These are phyloP conservation scores for Sesia apiformis DNA, from an alignment of 2,888 invertebrate species.

Conservation along the genomic window DNA sequence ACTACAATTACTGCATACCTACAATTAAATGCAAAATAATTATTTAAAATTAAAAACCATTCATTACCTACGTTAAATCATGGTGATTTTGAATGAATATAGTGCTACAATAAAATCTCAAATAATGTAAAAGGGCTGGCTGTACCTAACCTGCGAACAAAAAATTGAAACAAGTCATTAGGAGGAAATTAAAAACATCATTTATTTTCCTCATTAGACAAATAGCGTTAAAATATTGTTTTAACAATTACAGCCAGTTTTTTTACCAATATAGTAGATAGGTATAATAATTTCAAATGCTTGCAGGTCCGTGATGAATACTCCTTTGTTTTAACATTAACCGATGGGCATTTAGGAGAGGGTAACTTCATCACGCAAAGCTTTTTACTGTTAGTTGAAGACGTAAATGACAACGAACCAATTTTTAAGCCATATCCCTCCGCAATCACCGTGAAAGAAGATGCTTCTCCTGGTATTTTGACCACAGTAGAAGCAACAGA, in stretches of 20 bases:
- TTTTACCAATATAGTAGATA: conserved; percentile 8
- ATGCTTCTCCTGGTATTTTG: conserved; percentile 83
- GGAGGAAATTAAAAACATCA: too few species aligned
- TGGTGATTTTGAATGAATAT: too few species aligned
- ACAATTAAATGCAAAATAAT: too few species aligned
- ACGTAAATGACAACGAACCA: conserved; percentile 93
- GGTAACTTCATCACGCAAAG: conserved; percentile 93
- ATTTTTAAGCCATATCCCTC: conserved; percentile 90
- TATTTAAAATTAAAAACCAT: too few species aligned
- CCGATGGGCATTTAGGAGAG: conserved; percentile 89
- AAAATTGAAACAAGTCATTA: too few species aligned
- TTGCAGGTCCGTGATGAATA: conserved; percentile 88
- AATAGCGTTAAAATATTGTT: not conserved
- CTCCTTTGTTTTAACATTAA: conserved; percentile 89
- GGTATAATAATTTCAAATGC: too few species aligned
- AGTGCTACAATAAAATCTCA: too few species aligned
- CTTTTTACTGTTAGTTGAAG: conserved; percentile 89
- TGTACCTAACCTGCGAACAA: too few species aligned
- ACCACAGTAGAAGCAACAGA: conserved; percentile 90
- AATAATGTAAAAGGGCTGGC: too few species aligned
- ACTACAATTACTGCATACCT: too few species aligned
- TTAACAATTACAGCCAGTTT: conserved; percentile 1
- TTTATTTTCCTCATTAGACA: not conserved
- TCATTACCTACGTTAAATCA: too few species aligned
- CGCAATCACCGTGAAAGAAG: conserved; percentile 86